These are phyloP conservation scores for Isotomurus palustris DNA, from an alignment of 2,888 invertebrate genomes.

Conservation along the genomic window DNA sequence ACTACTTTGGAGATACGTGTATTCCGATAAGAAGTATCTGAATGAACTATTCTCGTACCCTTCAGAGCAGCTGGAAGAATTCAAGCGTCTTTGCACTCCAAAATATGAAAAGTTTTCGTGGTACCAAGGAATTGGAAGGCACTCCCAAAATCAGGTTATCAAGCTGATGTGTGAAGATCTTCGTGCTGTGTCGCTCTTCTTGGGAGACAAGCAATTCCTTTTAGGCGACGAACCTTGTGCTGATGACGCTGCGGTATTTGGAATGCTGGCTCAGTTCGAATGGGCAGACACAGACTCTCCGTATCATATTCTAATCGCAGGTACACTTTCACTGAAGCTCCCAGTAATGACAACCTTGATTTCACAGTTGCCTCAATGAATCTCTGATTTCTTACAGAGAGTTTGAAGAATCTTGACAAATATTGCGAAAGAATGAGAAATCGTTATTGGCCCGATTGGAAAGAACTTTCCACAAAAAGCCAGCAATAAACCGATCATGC, in stretches of 20 bases:
- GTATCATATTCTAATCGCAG: slow-evolving; percentile 20
- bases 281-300: slow-evolving; percentile 19
- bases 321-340: too few relatives aligned
- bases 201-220: slow-evolving; percentile 28
- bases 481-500: too few relatives aligned
- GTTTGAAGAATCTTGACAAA: slow-evolving; percentile 24
- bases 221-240: slow-evolving; percentile 26
- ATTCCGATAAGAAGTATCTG: too few relatives aligned
- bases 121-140: slow-evolving; percentile 40
- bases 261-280: slow-evolving; percentile 15
- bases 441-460: slow-evolving; percentile 34
- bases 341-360: too few relatives aligned
- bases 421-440: slow-evolving; percentile 37
- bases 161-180: slow-evolving; percentile 24
- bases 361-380: too few relatives aligned
- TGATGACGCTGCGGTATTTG: slow-evolving; percentile 33
- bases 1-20: too few relatives aligned
- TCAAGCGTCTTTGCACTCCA: too few relatives aligned
- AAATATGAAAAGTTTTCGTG: too few relatives aligned
- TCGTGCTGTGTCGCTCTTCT: slow-evolving; percentile 12
- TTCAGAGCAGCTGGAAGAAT: too few relatives aligned
- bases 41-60: too few relatives aligned
- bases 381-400: too few relatives aligned
- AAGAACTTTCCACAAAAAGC: too few relatives aligned
- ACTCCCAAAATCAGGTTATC: slow-evolving; percentile 25